Evolutionary conservation across 2,797 vertebrate species (phyloP).

Genomic region (Neosalanx taihuensis): DNA sequence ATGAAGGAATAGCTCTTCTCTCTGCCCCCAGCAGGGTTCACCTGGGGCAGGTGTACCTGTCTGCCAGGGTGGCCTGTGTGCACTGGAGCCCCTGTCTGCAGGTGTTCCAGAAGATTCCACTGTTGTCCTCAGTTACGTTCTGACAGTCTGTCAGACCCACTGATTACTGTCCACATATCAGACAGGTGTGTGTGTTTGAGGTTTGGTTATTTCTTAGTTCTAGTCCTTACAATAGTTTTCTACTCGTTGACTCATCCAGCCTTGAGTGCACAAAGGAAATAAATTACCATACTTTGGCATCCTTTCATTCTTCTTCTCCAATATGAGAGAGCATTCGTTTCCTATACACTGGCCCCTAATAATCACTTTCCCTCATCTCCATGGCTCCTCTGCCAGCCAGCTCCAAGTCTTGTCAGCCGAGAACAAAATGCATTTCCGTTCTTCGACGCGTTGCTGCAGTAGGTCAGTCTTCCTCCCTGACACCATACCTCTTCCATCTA

Average conservation of each 20-base stretch:
- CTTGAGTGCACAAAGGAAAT: slow-evolving; percentile 9
- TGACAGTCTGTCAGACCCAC: slow-evolving; percentile 37
- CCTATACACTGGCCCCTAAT: slow-evolving; percentile 14
- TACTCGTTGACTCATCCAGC: slow-evolving; percentile 19
- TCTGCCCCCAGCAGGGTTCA: background rate
- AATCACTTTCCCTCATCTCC: slow-evolving; percentile 25
- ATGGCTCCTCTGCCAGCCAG: slow-evolving; percentile 25
- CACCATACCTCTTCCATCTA: background rate
- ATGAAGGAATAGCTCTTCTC: no score
- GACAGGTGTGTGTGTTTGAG: slow-evolving; percentile 30
- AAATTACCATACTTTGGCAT: slow-evolving; percentile 11
- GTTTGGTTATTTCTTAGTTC: background rate
- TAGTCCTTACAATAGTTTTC: no score
- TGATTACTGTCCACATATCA: slow-evolving; percentile 41
- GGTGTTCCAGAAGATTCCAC: slow-evolving; percentile 41
- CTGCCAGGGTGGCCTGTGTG: slow-evolving; percentile 17
- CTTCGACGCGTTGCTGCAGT: slow-evolving; percentile 16
- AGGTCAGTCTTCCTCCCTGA: slow-evolving; percentile 16
- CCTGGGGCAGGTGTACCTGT: slow-evolving; percentile 23
- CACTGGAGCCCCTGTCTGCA: slow-evolving; percentile 22
- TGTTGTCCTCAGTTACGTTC: slow-evolving; percentile 30
- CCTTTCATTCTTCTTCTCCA: slow-evolving; percentile 1
- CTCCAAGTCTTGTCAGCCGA: slow-evolving; percentile 16
- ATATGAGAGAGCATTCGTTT: slow-evolving; percentile 21
- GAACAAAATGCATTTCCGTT: background rate